Percentiles rank a stretch among this genome's conserved stretches.
phyloP scores from a whole-genome alignment of 2,888 invertebrate species.

The Xanthorhoe designata region DNA sequence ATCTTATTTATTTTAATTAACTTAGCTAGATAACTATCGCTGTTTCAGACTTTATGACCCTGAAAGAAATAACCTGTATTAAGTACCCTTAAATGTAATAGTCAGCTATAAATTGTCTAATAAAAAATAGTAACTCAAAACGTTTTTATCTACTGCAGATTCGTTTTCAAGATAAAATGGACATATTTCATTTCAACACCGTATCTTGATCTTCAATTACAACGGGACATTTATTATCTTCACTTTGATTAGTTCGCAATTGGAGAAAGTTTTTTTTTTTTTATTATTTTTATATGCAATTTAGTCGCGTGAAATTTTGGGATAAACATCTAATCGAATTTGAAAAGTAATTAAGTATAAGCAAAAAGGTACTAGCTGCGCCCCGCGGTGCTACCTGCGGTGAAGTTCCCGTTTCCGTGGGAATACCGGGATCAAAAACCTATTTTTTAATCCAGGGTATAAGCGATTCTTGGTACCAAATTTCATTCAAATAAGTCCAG shows the following conservation, averaged over 20 bases:
- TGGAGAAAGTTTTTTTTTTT: slow-evolving; percentile 15
- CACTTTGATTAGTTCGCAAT: slow-evolving; percentile 3
- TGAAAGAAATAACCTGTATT: no score
- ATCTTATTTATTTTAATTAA: no score
- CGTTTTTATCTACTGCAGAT: neutral
- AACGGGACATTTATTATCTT: slow-evolving; percentile 8
- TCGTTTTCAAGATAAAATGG: slow-evolving; percentile 11
- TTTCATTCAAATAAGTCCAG: no score
- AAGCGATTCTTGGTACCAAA: no score
- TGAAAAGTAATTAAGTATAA: neutral
- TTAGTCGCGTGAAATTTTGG: slow-evolving; percentile 10
- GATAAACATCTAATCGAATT: neutral
- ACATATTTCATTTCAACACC: slow-evolving; percentile 1
- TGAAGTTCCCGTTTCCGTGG: no score
- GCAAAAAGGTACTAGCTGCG: no score
- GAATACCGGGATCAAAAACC: no score
- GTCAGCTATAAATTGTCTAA: neutral
- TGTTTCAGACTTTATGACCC: no score
- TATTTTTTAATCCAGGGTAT: no score
- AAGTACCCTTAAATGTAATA: no score
- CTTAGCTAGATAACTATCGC: no score
- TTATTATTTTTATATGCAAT: neutral
- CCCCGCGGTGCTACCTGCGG: no score
- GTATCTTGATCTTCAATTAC: slow-evolving; percentile 16
- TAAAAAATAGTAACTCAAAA: neutral